Percentiles rank a stretch among this genome's conserved stretches.
These are phyloP conservation scores for Cirrhinus mrigala DNA, from an alignment of 2,797 vertebrate genomes.

Conservation along the genomic window DNA sequence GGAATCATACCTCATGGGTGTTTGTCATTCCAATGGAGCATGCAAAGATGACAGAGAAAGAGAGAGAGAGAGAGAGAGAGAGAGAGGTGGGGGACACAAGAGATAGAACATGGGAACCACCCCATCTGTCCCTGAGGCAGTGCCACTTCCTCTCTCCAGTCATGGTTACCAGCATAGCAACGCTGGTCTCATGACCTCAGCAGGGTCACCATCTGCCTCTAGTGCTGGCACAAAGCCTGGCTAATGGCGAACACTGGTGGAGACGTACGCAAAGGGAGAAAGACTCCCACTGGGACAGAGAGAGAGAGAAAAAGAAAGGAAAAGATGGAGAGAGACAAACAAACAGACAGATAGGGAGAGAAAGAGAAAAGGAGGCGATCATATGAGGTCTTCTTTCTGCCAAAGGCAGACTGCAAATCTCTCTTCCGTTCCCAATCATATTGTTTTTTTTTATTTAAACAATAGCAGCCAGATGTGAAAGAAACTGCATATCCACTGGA, in stretches of 20 bases:
- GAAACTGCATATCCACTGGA: slow-evolving; percentile 16
- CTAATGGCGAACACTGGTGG: slow-evolving; percentile 62
- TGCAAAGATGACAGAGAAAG: slow-evolving; percentile 20
- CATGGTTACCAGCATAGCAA: slow-evolving; percentile 63
- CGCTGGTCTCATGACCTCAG: slow-evolving; percentile 65
- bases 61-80: slow-evolving; percentile 38
- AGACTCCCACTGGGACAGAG: slow-evolving; percentile 53
- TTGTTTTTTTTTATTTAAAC: slow-evolving; percentile 39
- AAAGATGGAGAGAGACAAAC: slow-evolving; percentile 23
- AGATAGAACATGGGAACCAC: slow-evolving; percentile 65
- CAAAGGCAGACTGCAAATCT: slow-evolving; percentile 9
- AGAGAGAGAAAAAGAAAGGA: slow-evolving; percentile 40
- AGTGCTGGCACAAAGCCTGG: slow-evolving; percentile 65
- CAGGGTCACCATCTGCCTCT: slow-evolving; percentile 67
- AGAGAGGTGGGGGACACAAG: slow-evolving; percentile 40
- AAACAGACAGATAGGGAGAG: slow-evolving; percentile 48
- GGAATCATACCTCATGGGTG: slow-evolving; percentile 49
- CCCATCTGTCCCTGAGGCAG: slow-evolving; percentile 66
- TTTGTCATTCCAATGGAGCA: slow-evolving; percentile 60
- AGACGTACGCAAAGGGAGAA: slow-evolving; percentile 55
- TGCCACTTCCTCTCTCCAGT: slow-evolving; percentile 64
- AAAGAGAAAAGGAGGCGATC: slow-evolving; percentile 22
- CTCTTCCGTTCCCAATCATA: slow-evolving; percentile 37
- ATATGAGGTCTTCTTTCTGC: slow-evolving; percentile 34
- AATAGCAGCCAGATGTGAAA: slow-evolving; percentile 58